Evolutionary conservation across 2,113 vertebrate species (phyloP), one percentile per base, ranked within the genome.

Genomic region (Phaethon lepturus): DNA sequence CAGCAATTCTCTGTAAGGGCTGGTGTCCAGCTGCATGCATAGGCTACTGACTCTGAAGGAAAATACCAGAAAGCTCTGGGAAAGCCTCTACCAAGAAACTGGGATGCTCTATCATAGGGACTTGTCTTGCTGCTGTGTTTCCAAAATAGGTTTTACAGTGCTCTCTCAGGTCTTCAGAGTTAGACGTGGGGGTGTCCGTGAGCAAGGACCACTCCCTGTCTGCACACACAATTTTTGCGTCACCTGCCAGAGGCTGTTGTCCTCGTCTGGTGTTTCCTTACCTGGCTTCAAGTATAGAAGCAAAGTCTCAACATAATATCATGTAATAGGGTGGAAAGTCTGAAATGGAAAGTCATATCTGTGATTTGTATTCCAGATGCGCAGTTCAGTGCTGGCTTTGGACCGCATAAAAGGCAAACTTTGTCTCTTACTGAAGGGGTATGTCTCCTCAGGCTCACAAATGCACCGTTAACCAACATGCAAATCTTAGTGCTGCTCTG

Each of bases 161-260:
- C 5, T 44, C 25, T 80, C 22, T 60, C 60, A 67, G 76, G 76
- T 81, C 13, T 74, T 71, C 26, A 10, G 64, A 23, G 66, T 9
- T 72, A 79, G 60, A 38, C 0, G 0, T 25, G 53, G 55, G 29
- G 40, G 24, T 58, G 24, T 33, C 47, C 3, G 0, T 38, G 50
- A 40, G 38, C 0, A 0, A 82, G 78, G 31, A 63, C 50, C 22
- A 9, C 13, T 47, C 38, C 4, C 9, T 38, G 42, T 75, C 71
- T 40, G 42, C 18, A 8, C 29, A 47, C 47, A 18, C n/a, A n/a
- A 2, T 45, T 55, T 55, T n/a, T 29, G 0, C 2, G 0, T 40
- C 6, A 3, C 42, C 75, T 91, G 56, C 38, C 72, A 62, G 45
- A 62, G 42, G 26, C 38, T 77, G 17, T 47, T 78, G 56, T 60